Conservation (phyloP, 2,888 invertebrate species). For the Caenorhabditis auriculariae region DNA sequence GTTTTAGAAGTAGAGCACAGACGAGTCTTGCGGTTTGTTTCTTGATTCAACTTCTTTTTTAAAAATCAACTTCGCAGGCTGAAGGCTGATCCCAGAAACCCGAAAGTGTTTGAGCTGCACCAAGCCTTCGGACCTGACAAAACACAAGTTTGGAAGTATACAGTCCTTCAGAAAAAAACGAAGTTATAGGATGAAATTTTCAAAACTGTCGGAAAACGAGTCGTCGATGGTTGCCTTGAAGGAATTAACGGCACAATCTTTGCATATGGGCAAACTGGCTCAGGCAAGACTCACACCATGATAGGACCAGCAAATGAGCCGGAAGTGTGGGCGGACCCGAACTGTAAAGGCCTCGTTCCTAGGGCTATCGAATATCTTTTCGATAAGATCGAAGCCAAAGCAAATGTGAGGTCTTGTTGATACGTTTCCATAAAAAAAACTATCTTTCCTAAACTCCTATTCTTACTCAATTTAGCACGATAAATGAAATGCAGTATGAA, state of each 20-base stretch:
- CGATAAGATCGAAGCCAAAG: slow-evolving; percentile 58
- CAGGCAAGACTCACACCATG: slow-evolving; percentile 67
- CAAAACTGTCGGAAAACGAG: slow-evolving; percentile 60
- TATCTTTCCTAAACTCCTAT: too few relatives aligned
- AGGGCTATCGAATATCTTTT: slow-evolving; percentile 65
- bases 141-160: too few relatives aligned
- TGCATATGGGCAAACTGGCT: slow-evolving; percentile 67
- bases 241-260: slow-evolving; percentile 67
- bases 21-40: too few relatives aligned
- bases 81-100: slow-evolving; percentile 5
- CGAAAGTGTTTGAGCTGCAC: slow-evolving; percentile 16
- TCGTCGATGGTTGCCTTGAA: slow-evolving; percentile 65
- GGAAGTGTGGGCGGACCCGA: slow-evolving; percentile 51
- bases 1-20: slow-evolving; percentile 4
- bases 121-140: slow-evolving; percentile 4
- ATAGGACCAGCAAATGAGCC: slow-evolving; percentile 63
- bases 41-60: too few relatives aligned
- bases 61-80: too few relatives aligned
- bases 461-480: too few relatives aligned
- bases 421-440: too few relatives aligned
- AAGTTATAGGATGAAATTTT: slow-evolving; percentile 62
- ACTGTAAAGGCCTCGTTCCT: slow-evolving; percentile 65
- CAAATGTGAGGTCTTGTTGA: too few relatives aligned
- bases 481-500: too few relatives aligned
- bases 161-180: too few relatives aligned